Percentiles rank a stretch among this genome's conserved stretches.
Conservation (phyloP, 2,888 invertebrate species). For the Pseudococcus viburni region DNA sequence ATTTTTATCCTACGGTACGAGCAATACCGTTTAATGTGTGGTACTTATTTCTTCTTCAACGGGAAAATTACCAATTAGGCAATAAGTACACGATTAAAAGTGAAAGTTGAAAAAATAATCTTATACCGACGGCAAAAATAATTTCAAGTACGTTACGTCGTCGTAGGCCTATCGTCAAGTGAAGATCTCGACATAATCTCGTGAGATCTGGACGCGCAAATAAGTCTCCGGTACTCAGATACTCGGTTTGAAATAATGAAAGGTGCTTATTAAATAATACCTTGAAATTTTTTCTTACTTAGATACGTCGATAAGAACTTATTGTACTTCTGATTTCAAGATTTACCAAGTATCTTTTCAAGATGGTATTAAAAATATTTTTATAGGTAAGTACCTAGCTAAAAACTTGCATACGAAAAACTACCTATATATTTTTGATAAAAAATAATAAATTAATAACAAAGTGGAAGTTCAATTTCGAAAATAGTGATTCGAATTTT, state of each 20-base stretch:
- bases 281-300: too few species aligned
- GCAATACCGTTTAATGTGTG: background rate
- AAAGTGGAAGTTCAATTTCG: too few species aligned
- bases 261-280: background rate
- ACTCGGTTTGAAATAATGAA: background rate
- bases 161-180: background rate
- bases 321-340: too few species aligned
- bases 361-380: too few species aligned
- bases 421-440: too few species aligned
- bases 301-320: too few species aligned
- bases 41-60: background rate
- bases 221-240: background rate
- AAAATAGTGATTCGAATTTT: too few species aligned
- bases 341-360: too few species aligned
- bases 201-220: background rate
- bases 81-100: slow-evolving; percentile 6
- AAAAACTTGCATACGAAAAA: too few species aligned
- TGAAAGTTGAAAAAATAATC: background rate
- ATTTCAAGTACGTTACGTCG: slow-evolving; percentile 5
- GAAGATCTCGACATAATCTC: background rate
- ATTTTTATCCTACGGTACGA: background rate
- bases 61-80: background rate
- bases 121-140: background rate
- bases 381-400: too few species aligned
- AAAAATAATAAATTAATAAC: too few species aligned